These are phyloP conservation scores for Boloria euphrosyne DNA, from an alignment of 2,888 invertebrate species.

Conservation along the genomic window DNA sequence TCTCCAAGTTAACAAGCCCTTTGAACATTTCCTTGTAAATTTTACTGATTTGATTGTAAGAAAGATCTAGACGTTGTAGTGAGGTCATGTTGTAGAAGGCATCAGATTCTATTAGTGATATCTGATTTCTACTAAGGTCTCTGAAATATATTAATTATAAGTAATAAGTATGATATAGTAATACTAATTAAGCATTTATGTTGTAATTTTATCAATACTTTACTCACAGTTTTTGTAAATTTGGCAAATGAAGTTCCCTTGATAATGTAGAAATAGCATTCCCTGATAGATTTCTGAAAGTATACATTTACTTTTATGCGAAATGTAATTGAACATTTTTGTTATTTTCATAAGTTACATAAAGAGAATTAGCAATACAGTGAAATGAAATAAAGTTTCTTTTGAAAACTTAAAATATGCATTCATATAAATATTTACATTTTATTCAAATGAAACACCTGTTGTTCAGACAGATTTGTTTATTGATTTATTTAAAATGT, in stretches of 20 bases:
- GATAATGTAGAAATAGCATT: conserved; percentile 83
- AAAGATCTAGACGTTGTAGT: conserved; percentile 86
- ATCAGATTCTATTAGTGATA: conserved; percentile 86
- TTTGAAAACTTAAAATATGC: neutral
- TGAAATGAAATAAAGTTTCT: neutral
- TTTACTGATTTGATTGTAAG: conserved; percentile 86
- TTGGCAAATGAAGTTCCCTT: conserved; percentile 84
- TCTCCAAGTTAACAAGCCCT: conserved; percentile 85
- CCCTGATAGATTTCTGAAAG: conserved; percentile 85
- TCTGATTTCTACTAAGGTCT: conserved; percentile 90
- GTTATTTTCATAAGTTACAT: no score
- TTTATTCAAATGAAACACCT: conserved; percentile 15
- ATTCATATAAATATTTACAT: conserved; percentile 17
- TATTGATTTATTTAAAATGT: conserved; percentile 16
- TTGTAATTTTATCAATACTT: neutral
- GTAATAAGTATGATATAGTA: neutral
- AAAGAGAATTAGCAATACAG: no score
- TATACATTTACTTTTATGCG: conserved; percentile 28
- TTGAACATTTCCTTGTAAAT: conserved; percentile 87
- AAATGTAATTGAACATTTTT: no score
- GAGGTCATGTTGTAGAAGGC: conserved; percentile 89
- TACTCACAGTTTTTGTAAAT: conserved; percentile 87
- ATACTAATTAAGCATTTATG: neutral
- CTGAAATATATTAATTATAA: conserved; percentile 61
- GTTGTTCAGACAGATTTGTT: conserved; percentile 25